Conservation (phyloP, 2,113 vertebrate species). For the Notothenia coriiceps region DNA sequence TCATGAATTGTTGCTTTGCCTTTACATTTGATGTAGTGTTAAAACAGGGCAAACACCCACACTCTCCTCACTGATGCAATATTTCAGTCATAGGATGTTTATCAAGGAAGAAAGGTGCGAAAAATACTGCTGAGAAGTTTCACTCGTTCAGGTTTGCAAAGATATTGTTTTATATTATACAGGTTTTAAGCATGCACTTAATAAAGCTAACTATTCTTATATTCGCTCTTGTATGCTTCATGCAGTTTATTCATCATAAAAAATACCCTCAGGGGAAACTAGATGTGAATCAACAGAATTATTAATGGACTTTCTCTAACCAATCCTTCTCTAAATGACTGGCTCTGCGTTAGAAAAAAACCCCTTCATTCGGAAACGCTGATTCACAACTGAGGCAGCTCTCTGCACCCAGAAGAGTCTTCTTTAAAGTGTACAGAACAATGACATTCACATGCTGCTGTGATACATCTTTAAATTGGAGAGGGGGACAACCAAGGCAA, state of each 20-base stretch:
- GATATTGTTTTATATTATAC: neutral
- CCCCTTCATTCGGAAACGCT: constrained; percentile 67
- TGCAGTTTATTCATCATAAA: constrained; percentile 32
- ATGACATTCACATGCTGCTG: neutral
- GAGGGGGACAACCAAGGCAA: neutral
- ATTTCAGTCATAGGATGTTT: neutral
- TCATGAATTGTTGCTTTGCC: neutral
- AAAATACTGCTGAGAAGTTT: neutral
- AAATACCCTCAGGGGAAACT: constrained; percentile 52
- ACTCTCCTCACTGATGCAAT: neutral
- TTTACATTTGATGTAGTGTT: neutral
- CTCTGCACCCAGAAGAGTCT: constrained; percentile 8
- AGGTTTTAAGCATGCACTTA: constrained; percentile 3
- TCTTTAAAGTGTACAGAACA: constrained; percentile 15
- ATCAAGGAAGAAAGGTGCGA: neutral
- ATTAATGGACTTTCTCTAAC: constrained; percentile 77
- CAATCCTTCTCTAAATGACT: constrained; percentile 74
- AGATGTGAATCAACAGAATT: constrained; percentile 61
- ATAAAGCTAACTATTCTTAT: neutral
- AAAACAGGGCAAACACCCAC: neutral
- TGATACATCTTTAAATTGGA: neutral
- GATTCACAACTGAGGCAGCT: constrained; percentile 25
- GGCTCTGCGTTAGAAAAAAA: constrained; percentile 56
- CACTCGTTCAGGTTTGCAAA: neutral
- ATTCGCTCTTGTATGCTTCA: neutral